A percentile compares a stretch with the other conserved stretches of the same genome.
Evolutionary conservation across 2,113 vertebrate species (phyloP).

Genomic region (Mugil cephalus): DNA sequence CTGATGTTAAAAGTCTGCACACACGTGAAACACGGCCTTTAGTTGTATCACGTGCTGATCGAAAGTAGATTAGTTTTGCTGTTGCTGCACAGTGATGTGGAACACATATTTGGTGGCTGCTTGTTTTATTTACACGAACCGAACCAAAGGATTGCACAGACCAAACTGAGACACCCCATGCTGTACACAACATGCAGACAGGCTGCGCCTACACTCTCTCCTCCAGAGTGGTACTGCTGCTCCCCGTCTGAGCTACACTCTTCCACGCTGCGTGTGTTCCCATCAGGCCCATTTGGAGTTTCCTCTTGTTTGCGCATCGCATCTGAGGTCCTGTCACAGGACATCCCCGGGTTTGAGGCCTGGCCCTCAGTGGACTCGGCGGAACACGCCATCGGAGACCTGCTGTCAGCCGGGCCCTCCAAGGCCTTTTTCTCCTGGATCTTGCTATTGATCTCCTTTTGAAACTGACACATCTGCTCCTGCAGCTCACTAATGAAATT

Average conservation of each 20-base stretch:
- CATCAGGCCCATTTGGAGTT: slow-evolving; percentile 43
- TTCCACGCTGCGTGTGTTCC: slow-evolving; percentile 47
- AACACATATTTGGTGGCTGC: not conserved
- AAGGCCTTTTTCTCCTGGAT: slow-evolving; percentile 92
- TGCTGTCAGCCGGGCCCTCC: slow-evolving; percentile 79
- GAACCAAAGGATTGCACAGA: slow-evolving; percentile 23
- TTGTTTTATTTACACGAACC: slow-evolving; percentile 12
- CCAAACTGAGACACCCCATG: slow-evolving; percentile 48
- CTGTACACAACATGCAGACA: slow-evolving; percentile 73
- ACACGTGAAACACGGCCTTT: slow-evolving; percentile 15
- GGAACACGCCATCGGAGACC: slow-evolving; percentile 56
- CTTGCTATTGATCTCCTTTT: slow-evolving; percentile 95
- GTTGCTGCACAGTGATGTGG: not conserved
- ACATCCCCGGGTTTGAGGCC: slow-evolving; percentile 40
- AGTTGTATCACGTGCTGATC: slow-evolving; percentile 14
- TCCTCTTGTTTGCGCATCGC: slow-evolving; percentile 58
- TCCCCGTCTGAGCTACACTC: slow-evolving; percentile 80
- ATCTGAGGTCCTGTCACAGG: slow-evolving; percentile 65
- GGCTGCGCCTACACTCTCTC: slow-evolving; percentile 89
- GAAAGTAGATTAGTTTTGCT: not conserved
- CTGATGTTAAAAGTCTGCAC: not conserved
- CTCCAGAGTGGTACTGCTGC: slow-evolving; percentile 83
- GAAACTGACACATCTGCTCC: slow-evolving; percentile 97
- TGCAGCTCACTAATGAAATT: slow-evolving; percentile 99
- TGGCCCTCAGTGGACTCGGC: slow-evolving; percentile 42